These are phyloP conservation scores for Spheniscus mendiculus DNA, from an alignment of 2,113 vertebrate genomes.

Conservation along the genomic window DNA sequence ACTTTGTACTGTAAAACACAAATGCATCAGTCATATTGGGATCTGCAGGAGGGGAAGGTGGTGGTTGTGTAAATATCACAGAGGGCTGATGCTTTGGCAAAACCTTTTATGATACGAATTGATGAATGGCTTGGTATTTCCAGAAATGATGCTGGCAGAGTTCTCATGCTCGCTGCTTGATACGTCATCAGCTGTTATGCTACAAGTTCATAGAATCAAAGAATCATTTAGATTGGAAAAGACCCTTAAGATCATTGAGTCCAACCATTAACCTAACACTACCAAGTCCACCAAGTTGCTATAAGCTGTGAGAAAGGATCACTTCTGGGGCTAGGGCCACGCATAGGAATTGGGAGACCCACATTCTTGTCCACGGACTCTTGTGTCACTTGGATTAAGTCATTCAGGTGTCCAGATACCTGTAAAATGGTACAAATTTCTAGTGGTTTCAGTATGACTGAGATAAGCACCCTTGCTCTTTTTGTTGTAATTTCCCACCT, in stretches of 20 bases:
- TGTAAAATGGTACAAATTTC: not conserved
- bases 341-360: not conserved
- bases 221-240: not conserved
- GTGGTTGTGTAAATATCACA: not conserved
- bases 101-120: not conserved
- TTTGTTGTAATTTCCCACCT: not conserved
- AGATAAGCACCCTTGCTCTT: not conserved
- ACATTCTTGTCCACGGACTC: not conserved
- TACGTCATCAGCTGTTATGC: not conserved
- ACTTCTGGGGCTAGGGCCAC: not conserved
- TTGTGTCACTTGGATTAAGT: not conserved
- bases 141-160: not conserved
- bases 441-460: not conserved
- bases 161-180: fast-evolving
- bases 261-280: not conserved
- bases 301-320: not conserved
- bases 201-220: not conserved
- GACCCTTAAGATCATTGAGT: not conserved
- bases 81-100: not conserved
- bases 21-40: not conserved
- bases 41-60: not conserved
- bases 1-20: not conserved
- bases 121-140: not conserved
- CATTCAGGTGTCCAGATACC: not conserved
- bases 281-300: not conserved